A percentile compares a stretch with the other conserved stretches of the same genome.
Evolutionary conservation across 64 coral and sea anemone genomes (phyloP).

Genomic region (Orbicella faveolata): DNA sequence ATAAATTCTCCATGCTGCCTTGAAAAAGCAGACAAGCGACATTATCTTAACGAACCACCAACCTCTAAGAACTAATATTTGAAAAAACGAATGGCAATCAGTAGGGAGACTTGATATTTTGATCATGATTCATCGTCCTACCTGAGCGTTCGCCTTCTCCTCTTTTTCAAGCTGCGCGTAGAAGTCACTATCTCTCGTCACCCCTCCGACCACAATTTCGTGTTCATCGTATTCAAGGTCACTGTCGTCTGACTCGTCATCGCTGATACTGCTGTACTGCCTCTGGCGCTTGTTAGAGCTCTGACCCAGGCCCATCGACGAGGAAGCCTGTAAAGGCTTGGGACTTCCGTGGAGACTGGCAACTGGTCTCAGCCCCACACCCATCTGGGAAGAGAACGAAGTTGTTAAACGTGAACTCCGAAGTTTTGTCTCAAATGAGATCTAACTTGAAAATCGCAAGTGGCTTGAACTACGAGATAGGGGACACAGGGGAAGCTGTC

Average conservation of each 20-base stretch:
- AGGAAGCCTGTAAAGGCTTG: conserved; percentile 60
- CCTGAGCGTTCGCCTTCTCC: conserved; percentile 74
- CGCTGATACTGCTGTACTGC: conserved; percentile 39
- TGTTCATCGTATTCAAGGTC: conserved; percentile 89
- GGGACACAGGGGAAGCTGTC: neutral
- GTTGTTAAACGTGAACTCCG: neutral
- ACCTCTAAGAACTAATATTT: neutral
- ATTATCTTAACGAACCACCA: neutral
- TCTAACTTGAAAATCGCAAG: neutral
- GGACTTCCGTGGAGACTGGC: conserved; percentile 72
- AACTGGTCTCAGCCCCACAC: conserved; percentile 51
- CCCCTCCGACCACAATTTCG: conserved; percentile 17
- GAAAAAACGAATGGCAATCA: neutral
- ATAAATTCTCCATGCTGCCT: too few relatives aligned
- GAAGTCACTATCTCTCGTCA: conserved; percentile 54
- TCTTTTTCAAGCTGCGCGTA: conserved; percentile 70
- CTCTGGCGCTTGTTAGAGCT: conserved; percentile 77
- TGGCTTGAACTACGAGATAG: neutral
- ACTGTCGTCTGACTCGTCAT: conserved; percentile 61
- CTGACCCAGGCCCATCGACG: conserved; percentile 48
- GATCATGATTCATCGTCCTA: neutral
- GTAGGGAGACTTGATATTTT: neutral
- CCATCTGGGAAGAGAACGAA: conserved; percentile 11
- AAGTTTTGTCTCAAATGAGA: neutral
- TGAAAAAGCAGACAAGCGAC: too few relatives aligned